Evolutionary conservation across 2,113 vertebrate species (phyloP).

Genomic region (Bos indicus): DNA sequence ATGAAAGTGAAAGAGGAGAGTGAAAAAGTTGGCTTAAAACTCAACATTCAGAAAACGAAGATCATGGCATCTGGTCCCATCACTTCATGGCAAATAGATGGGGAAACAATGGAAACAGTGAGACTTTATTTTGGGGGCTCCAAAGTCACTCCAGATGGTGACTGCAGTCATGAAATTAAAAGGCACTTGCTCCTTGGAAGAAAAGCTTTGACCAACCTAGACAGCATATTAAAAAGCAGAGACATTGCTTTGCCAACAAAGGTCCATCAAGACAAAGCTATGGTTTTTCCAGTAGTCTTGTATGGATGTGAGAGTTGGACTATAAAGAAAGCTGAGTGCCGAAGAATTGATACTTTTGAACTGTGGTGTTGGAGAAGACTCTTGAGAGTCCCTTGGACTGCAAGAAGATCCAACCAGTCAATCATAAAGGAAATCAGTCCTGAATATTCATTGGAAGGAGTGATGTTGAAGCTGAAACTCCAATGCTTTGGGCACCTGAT

Average conservation of each 20-base stretch:
- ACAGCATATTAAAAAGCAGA: neutral
- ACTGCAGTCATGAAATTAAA: neutral
- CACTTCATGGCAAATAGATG: neutral
- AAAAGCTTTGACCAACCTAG: neutral
- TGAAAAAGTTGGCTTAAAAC: neutral
- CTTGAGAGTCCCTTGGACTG: neutral
- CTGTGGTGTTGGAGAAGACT: neutral
- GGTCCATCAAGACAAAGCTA: neutral
- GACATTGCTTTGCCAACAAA: neutral
- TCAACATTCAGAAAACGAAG: neutral
- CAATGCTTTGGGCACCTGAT: neutral
- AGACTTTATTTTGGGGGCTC: neutral
- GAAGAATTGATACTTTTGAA: neutral
- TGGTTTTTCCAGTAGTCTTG: neutral
- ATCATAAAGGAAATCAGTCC: neutral
- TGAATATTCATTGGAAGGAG: neutral
- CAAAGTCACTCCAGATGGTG: neutral
- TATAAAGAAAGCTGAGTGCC: fast-evolving
- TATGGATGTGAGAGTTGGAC: neutral
- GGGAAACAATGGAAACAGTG: neutral
- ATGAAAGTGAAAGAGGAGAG: neutral
- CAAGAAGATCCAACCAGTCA: neutral
- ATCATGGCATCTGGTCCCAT: neutral
- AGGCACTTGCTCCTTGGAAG: neutral
- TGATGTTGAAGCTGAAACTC: neutral